Percentiles rank a stretch among this genome's conserved stretches.
phyloP scores from a whole-genome alignment of 2,888 invertebrate genomes.

The Tromatobia lineatoria region DNA sequence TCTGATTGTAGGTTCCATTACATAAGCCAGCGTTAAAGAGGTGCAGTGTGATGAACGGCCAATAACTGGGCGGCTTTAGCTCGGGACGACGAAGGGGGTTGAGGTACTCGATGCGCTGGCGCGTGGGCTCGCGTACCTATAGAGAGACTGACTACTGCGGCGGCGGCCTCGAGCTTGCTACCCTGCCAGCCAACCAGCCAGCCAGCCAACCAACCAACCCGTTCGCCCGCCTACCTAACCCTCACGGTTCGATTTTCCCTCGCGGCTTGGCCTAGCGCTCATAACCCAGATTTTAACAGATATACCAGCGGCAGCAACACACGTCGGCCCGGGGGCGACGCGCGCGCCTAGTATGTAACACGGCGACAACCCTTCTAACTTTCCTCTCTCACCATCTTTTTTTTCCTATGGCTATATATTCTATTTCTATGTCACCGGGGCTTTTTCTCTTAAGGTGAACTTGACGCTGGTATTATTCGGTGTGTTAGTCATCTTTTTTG shows the following conservation, averaged over 20 bases:
- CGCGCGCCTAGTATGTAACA: constrained; percentile 43
- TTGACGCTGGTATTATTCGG: constrained; percentile 5
- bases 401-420: constrained; percentile 2
- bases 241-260: constrained; percentile 81
- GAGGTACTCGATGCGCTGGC: constrained; percentile 57
- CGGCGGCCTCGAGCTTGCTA: constrained; percentile 59
- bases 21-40: background rate
- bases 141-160: constrained; percentile 33
- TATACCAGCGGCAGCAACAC: constrained; percentile 69
- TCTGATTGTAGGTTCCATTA: background rate
- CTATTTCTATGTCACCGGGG: background rate
- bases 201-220: constrained; percentile 26
- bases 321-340: constrained; percentile 32
- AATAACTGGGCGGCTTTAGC: constrained; percentile 19
- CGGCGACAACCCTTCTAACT: constrained; percentile 37
- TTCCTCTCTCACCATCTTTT: background rate
- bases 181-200: constrained; percentile 37
- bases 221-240: constrained; percentile 71
- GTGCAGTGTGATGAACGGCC: constrained; percentile 8
- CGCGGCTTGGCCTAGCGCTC: constrained; percentile 81
- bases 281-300: constrained; percentile 82
- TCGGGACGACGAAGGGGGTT: constrained; percentile 13
- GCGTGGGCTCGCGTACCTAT: constrained; percentile 44
- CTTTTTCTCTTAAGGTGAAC: background rate
- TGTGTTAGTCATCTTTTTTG: constrained; percentile 1